Evolutionary conservation across 2,113 vertebrate genomes (phyloP).

Genomic region (Psittacara wagleri): DNA sequence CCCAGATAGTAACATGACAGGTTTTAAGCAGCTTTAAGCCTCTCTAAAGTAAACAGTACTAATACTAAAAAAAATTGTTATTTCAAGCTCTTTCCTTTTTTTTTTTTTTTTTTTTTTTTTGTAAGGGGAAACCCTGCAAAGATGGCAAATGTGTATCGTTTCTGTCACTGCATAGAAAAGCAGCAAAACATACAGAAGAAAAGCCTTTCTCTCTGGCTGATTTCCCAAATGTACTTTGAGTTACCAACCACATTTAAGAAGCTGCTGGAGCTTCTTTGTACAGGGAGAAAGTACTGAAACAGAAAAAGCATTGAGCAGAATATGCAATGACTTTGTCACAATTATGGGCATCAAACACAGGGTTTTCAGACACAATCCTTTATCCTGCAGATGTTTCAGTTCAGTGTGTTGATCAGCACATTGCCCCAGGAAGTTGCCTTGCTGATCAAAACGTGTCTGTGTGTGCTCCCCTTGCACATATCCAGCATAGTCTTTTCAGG

Average conservation of each 20-base stretch:
- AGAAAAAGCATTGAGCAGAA: constrained; percentile 38
- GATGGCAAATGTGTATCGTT: constrained; percentile 4
- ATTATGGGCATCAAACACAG: constrained; percentile 54
- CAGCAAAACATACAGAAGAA: constrained; percentile 45
- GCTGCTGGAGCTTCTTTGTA: constrained; percentile 52
- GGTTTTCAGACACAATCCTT: constrained; percentile 54
- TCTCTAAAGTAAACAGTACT: neutral
- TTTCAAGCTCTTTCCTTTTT: neutral
- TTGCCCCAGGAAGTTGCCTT: constrained; percentile 51
- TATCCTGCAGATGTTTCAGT: constrained; percentile 54
- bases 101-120: neutral
- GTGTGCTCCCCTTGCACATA: neutral
- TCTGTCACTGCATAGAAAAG: constrained; percentile 1
- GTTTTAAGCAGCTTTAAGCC: neutral
- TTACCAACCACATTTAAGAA: constrained; percentile 47
- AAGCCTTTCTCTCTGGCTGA: constrained; percentile 58
- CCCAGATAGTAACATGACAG: neutral
- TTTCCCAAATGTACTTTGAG: constrained; percentile 56
- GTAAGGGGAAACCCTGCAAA: neutral
- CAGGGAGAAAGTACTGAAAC: constrained; percentile 41
- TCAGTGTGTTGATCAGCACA: constrained; percentile 46
- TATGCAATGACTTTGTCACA: constrained; percentile 61
- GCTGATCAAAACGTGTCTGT: constrained; percentile 31
- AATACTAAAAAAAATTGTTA: neutral
- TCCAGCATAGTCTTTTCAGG: neutral